Evolutionary conservation across 2,888 invertebrate genomes (phyloP), one percentile per base, ranked within the genome.

Genomic region (Cephus runcator): DNA sequence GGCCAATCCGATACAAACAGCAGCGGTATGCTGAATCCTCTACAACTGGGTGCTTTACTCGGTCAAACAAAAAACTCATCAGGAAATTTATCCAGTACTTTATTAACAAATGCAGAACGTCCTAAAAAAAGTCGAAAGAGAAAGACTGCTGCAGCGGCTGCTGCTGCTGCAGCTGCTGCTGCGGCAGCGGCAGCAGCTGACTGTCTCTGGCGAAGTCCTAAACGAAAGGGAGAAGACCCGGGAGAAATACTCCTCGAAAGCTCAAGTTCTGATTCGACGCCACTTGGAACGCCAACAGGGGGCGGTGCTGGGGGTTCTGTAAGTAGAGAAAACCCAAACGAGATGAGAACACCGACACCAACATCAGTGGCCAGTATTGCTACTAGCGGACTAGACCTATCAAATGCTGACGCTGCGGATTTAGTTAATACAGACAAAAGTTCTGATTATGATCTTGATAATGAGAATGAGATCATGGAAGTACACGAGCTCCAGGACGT

Each of bases 321-420:
- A n/a, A 91, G 92, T 79, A 91, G 91, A 34, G 93, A 93, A 73
- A 91, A 91, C 12, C 86, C 90, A 3, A 91, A 92, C 73, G 93
- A 93, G 77, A 91, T 92, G 15, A 90, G 92, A 80, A 92, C 92
- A n/a, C 92, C 92, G 6, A 93, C 93, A 0, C 93, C 93, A 0
- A 93, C 92, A 12, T 93, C 93, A 1, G 92, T 87, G 0, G 83
- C 87, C 0, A 87, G 87, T 31, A 80, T 87, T 34, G 79, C 87
- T 3, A 85, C 88, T 69, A 85, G 86, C 34, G 86, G 87, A 84
- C 85, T 95, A 77, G 95, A 95, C 83, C 91, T 95, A 75, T 94
- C 94, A 0, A 94, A 92, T 12, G 92, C 95, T 86, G 95, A 95
- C 84, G 92, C 94, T 0, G 92, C 93, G 0, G 95, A 95, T 80